phyloP scores from a whole-genome alignment of 2,888 invertebrate genomes.

The Mythimna impura region DNA sequence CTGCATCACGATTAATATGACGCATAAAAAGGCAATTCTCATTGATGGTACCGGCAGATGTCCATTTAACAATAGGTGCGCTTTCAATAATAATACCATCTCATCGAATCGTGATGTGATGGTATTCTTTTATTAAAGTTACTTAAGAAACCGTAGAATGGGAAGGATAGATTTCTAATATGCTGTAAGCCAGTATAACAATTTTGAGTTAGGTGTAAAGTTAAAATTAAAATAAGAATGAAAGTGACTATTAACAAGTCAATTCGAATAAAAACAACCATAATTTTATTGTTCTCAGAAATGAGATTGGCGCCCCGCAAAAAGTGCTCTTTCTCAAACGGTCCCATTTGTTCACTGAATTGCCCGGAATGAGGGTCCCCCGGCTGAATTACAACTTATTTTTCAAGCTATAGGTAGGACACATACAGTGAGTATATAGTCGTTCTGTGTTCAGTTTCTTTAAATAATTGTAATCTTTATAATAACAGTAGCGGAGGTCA shows the following conservation, averaged over 20 bases:
- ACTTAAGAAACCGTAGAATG: constrained; percentile 33
- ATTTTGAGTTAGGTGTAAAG: constrained; percentile 32
- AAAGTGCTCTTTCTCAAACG: constrained; percentile 77
- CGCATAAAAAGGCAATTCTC: constrained; percentile 68
- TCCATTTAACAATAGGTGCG: constrained; percentile 74
- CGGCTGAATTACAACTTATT: constrained; percentile 79
- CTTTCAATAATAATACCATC: constrained; percentile 72
- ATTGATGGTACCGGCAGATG: constrained; percentile 78
- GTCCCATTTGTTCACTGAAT: constrained; percentile 78
- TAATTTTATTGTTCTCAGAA: constrained; percentile 72
- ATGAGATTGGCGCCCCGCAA: constrained; percentile 76
- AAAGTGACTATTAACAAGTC: constrained; percentile 47
- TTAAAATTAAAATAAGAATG: constrained; percentile 30
- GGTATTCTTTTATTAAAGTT: constrained; percentile 55
- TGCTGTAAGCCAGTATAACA: constrained; percentile 14
- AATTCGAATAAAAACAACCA: constrained; percentile 64
- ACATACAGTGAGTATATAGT: constrained; percentile 63
- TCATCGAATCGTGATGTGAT: constrained; percentile 55
- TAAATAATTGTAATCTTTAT: neutral
- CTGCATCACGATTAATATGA: constrained; percentile 69
- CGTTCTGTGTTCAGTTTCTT: constrained; percentile 4
- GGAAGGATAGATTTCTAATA: constrained; percentile 24
- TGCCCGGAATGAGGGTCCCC: constrained; percentile 75
- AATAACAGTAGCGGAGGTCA: constrained; percentile 8
- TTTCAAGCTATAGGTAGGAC: constrained; percentile 73